phyloP scores from a whole-genome alignment of 53 echinoderm and acorn worm genomes.

The Actinopyga echinites region DNA sequence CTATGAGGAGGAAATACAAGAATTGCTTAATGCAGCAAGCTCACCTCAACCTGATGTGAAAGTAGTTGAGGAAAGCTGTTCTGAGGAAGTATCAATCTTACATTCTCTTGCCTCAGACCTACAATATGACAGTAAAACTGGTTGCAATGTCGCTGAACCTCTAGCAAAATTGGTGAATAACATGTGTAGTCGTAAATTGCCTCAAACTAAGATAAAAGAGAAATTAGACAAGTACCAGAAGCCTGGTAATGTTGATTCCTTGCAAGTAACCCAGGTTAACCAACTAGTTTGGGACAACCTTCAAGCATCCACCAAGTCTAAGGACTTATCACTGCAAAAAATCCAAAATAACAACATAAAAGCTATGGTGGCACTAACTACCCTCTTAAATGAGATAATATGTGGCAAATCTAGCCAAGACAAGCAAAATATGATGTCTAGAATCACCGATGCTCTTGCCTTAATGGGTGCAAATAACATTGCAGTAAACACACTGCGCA shows the following conservation, averaged over 20 bases:
- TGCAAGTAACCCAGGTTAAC: not conserved
- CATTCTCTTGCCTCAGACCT: not conserved
- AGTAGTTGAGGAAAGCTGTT: not conserved
- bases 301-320: slow-evolving; percentile 10
- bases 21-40: slow-evolving; percentile 3
- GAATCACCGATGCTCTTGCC: slow-evolving; percentile 21
- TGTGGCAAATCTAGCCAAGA: not conserved
- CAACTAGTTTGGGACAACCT: slow-evolving; percentile 26
- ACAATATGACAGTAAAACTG: not conserved
- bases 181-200: not conserved
- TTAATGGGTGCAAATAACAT: slow-evolving; percentile 21
- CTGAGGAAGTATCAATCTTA: not conserved
- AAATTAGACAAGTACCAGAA: slow-evolving; percentile 2
- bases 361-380: slow-evolving; percentile 34
- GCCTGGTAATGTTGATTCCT: not conserved
- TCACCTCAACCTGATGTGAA: not conserved
- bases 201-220: slow-evolving; percentile 5
- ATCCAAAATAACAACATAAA: slow-evolving; percentile 4
- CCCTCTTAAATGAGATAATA: slow-evolving; percentile 26
- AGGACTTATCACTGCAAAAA: slow-evolving; percentile 34
- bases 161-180: not conserved
- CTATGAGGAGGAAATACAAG: not conserved
- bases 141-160: not conserved
- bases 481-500: slow-evolving; percentile 2
- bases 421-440: slow-evolving; percentile 7